phyloP scores from a whole-genome alignment of 2,888 invertebrate species.

The Phaedon cochleariae region DNA sequence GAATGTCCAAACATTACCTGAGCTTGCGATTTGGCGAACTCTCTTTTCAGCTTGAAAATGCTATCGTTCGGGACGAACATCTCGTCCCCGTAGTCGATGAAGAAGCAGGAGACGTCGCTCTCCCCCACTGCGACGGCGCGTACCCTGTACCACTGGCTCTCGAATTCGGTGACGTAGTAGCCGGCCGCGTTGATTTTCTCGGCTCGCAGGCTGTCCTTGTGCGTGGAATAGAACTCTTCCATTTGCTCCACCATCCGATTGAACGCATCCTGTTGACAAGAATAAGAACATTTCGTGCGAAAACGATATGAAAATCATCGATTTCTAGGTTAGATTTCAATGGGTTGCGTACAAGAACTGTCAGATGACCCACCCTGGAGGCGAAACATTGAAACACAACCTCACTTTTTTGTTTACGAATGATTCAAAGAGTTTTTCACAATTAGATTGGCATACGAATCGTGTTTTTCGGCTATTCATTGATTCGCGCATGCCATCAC shows the following conservation, averaged over 20 bases:
- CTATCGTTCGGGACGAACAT: slow-evolving; percentile 65
- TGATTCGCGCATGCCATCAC: no score
- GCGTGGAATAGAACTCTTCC: slow-evolving; percentile 56
- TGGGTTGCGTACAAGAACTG: no score
- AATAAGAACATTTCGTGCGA: background rate
- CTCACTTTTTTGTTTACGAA: no score
- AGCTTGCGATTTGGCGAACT: slow-evolving; percentile 72
- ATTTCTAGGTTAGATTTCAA: no score
- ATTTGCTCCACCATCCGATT: slow-evolving; percentile 58
- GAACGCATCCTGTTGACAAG: slow-evolving; percentile 57
- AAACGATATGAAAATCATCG: no score
- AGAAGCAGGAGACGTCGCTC: slow-evolving; percentile 65
- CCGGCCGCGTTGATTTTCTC: slow-evolving; percentile 52
- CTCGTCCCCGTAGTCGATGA: slow-evolving; percentile 81
- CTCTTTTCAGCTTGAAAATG: slow-evolving; percentile 70
- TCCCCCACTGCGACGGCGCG: slow-evolving; percentile 54
- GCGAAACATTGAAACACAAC: no score
- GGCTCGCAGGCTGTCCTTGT: slow-evolving; percentile 40
- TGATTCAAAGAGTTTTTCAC: no score
- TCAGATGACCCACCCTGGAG: no score
- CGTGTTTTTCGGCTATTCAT: no score
- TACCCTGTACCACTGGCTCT: slow-evolving; percentile 63
- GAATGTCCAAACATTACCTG: no score
- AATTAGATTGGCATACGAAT: no score
- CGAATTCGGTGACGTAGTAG: slow-evolving; percentile 61